Evolutionary conservation across 2,113 vertebrate genomes (phyloP).

Genomic region (Craseonycteris thonglongyai): DNA sequence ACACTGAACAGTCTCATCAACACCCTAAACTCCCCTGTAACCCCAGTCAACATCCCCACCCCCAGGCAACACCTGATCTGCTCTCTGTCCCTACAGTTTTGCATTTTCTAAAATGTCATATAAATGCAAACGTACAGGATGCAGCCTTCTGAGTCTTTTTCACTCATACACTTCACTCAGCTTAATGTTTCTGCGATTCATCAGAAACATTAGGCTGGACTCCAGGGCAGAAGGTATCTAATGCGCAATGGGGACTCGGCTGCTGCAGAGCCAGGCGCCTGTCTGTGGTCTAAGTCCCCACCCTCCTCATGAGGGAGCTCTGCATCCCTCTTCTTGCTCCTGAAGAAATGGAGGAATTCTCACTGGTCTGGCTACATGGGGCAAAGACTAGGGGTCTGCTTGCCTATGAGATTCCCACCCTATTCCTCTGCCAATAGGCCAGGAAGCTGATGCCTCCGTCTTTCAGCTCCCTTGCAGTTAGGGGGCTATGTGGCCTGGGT

Average conservation of each 20-base stretch:
- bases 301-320: background rate
- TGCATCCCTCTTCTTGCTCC: background rate
- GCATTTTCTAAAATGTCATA: background rate
- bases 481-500: background rate
- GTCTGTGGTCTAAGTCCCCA: background rate
- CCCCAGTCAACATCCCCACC: background rate
- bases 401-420: background rate
- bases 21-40: background rate
- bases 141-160: too few relatives aligned
- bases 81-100: background rate
- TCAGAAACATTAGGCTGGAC: too few relatives aligned
- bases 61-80: background rate
- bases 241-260: background rate
- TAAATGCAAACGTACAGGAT: accelerated
- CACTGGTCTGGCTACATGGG: background rate
- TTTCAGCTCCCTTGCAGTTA: background rate
- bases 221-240: background rate
- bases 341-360: background rate
- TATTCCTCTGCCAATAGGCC: background rate
- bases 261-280: background rate
- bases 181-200: background rate
- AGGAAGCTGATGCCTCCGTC: background rate
- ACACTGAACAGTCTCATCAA: background rate
- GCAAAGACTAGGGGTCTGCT: background rate
- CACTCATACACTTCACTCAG: background rate